Evolutionary conservation across 2,888 invertebrate species (phyloP).

Genomic region (Lysandra coridon): DNA sequence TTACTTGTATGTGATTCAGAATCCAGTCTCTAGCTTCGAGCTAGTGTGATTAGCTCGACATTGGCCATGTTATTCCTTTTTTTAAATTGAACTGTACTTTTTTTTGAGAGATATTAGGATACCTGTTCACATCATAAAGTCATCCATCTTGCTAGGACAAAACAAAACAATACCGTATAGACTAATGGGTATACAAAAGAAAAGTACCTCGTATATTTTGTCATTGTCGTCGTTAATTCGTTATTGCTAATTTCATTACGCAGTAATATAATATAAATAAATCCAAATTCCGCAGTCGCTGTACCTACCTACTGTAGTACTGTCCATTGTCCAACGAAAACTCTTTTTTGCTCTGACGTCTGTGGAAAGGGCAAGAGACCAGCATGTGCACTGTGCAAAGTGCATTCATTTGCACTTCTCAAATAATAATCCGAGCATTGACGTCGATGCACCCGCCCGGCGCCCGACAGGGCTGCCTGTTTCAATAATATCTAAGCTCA

Average conservation of each 20-base stretch:
- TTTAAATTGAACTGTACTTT: too few relatives aligned
- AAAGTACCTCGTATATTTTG: neutral
- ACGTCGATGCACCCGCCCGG: slow-evolving; percentile 61
- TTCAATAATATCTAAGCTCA: neutral
- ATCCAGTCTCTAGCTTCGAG: too few relatives aligned
- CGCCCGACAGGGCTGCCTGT: slow-evolving; percentile 41
- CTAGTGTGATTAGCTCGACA: too few relatives aligned
- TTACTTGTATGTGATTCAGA: too few relatives aligned
- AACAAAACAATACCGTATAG: too few relatives aligned
- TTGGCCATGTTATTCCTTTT: too few relatives aligned
- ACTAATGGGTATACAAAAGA: neutral
- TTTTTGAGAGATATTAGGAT: too few relatives aligned
- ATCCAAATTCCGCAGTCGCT: neutral
- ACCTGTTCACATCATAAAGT: too few relatives aligned
- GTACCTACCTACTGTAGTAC: neutral
- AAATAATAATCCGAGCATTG: slow-evolving; percentile 75
- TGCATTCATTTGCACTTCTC: slow-evolving; percentile 62
- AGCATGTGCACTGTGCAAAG: slow-evolving; percentile 11
- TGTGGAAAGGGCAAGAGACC: slow-evolving; percentile 35
- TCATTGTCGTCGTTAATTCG: neutral
- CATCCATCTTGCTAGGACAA: too few relatives aligned
- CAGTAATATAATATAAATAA: neutral
- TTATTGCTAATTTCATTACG: neutral
- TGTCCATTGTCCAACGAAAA: neutral
- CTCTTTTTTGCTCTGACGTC: slow-evolving; percentile 28